A percentile compares a stretch with the other conserved stretches of the same genome.
These are phyloP conservation scores for Machimus atricapillus DNA, from an alignment of 2,888 invertebrate species.

Conservation along the genomic window DNA sequence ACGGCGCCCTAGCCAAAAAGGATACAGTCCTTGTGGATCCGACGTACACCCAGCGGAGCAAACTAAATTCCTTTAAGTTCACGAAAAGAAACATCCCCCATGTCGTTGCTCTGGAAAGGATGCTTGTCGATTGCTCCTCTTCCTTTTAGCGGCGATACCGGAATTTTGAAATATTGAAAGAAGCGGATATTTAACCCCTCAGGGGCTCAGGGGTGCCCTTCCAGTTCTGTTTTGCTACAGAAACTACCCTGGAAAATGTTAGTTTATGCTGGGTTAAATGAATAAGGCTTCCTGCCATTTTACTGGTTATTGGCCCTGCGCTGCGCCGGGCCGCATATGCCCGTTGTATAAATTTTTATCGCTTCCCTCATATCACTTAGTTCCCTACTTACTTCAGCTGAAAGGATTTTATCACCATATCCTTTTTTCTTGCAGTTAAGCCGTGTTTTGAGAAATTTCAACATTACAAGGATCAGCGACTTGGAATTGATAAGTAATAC, in stretches of 20 bases:
- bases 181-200: neutral
- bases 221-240: neutral
- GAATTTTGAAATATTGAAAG: conserved; percentile 27
- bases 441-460: conserved; percentile 70
- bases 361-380: neutral
- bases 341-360: neutral
- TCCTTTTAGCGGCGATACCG: neutral
- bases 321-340: neutral
- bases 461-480: conserved; percentile 73
- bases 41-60: neutral
- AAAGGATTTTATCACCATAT: conserved; percentile 26
- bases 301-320: neutral
- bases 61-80: conserved; percentile 25
- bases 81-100: conserved; percentile 1
- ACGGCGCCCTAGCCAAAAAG: neutral
- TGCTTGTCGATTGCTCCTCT: neutral
- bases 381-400: neutral
- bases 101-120: neutral
- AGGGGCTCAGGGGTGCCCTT: neutral
- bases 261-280: conserved; percentile 12
- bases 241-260: neutral
- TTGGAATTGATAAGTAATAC: conserved; percentile 71
- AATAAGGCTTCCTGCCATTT: neutral
- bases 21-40: neutral
- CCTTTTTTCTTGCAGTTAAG: conserved; percentile 66